Evolutionary conservation across 2,888 invertebrate species (phyloP).

Genomic region (Drosophila mulleri): DNA sequence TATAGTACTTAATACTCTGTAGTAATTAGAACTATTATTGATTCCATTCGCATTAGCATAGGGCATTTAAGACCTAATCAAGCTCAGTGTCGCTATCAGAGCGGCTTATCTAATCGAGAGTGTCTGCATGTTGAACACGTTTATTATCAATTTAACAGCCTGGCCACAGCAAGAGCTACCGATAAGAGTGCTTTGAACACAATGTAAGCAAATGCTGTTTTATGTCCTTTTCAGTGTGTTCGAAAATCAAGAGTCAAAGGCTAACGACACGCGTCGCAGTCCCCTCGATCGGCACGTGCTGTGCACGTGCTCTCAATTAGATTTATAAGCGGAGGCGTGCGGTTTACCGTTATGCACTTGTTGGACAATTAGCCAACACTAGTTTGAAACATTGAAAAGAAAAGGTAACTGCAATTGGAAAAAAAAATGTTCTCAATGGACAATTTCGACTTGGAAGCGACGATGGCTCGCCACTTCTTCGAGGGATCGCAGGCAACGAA

Average conservation of each 20-base stretch:
- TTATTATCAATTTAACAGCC: conserved; percentile 59
- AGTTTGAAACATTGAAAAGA: neutral
- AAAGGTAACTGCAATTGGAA: conserved; percentile 10
- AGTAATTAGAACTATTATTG: neutral
- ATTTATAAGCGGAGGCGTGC: conserved; percentile 29
- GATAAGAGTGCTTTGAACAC: conserved; percentile 37
- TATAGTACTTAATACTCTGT: neutral
- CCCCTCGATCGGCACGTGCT: conserved; percentile 68
- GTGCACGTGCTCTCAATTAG: conserved; percentile 65
- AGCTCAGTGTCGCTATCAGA: neutral
- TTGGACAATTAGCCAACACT: conserved; percentile 35
- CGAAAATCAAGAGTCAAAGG: conserved; percentile 51
- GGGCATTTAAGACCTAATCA: neutral
- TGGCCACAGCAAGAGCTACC: conserved; percentile 9
- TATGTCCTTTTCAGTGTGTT: conserved; percentile 36
- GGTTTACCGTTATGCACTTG: conserved; percentile 52
- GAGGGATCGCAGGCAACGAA: conserved; percentile 87
- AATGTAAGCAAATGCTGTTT: conserved; percentile 15
- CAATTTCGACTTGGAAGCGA: conserved; percentile 88
- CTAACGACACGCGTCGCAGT: conserved; percentile 61
- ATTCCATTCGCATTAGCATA: neutral
- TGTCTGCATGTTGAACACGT: conserved; percentile 62
- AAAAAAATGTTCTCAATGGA: conserved; percentile 88
- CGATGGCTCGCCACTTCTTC: conserved; percentile 89
- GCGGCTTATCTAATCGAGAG: conserved; percentile 56